Percentiles rank a stretch among this genome's conserved stretches.
These are phyloP conservation scores for Mesocricetus auratus DNA, from an alignment of 2,113 vertebrate species.

Conservation along the genomic window DNA sequence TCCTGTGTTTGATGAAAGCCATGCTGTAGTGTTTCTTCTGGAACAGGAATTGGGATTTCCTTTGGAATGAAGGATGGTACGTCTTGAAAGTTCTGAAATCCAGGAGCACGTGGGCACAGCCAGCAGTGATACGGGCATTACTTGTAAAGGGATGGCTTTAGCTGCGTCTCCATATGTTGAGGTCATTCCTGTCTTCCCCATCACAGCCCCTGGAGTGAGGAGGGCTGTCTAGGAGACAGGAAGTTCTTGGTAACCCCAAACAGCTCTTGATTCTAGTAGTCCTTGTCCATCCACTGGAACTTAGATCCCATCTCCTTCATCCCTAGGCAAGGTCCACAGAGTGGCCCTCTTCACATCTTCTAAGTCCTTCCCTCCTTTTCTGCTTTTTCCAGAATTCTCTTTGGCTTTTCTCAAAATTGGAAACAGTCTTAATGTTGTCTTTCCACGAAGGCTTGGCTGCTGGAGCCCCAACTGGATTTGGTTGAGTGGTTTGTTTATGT, in stretches of 20 bases:
- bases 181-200: background rate
- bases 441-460: conserved; percentile 9
- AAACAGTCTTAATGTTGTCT: background rate
- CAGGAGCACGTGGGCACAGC: background rate
- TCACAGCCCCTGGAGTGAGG: background rate
- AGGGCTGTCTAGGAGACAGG: background rate
- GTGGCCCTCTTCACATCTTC: background rate
- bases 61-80: background rate
- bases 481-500: conserved; percentile 41
- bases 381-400: too few species aligned
- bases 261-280: background rate
- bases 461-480: background rate
- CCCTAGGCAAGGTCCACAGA: accelerated
- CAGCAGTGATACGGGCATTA: background rate
- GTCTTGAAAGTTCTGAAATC: background rate
- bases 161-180: background rate
- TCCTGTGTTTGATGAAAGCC: background rate
- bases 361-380: background rate
- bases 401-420: background rate
- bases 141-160: accelerated
- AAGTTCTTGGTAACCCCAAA: background rate
- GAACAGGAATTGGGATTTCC: background rate
- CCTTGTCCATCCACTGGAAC: accelerated
- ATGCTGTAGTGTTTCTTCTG: background rate
- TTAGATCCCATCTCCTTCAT: background rate